Conservation (phyloP, 2,113 vertebrate species). For the Cathartes aura region DNA sequence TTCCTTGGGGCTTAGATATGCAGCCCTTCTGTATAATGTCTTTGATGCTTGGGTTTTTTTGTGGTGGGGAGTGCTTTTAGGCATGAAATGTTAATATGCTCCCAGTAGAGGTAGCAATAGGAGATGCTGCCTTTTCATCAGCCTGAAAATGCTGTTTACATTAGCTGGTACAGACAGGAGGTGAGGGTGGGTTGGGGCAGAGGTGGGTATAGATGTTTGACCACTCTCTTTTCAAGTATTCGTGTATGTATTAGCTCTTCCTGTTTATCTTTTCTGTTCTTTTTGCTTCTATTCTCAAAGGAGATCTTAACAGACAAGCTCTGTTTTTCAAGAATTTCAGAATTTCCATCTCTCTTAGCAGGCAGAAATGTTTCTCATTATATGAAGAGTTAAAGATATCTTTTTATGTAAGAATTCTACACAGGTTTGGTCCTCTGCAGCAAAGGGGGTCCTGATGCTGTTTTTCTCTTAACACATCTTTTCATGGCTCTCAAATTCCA, state of each 20-base stretch:
- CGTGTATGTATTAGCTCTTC: constrained; percentile 22
- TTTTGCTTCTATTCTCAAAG: neutral
- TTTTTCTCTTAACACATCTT: neutral
- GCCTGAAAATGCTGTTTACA: neutral
- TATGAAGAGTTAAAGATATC: neutral
- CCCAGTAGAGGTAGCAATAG: neutral
- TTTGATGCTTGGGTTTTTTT: constrained; percentile 35
- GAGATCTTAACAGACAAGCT: neutral
- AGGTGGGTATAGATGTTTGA: neutral
- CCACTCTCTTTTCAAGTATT: constrained; percentile 1
- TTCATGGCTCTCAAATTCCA: neutral
- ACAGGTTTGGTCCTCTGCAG: neutral
- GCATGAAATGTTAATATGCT: constrained; percentile 28
- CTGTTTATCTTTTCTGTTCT: neutral
- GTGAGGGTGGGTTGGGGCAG: neutral
- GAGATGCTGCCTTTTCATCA: constrained; percentile 44
- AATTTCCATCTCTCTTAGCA: neutral
- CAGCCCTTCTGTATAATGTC: neutral
- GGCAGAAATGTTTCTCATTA: neutral
- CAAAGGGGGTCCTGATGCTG: neutral
- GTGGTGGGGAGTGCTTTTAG: constrained; percentile 27
- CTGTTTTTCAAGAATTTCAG: neutral
- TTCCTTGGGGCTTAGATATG: neutral
- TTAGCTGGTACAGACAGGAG: neutral
- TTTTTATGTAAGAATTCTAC: neutral